Base-by-base conservation (phyloP, 1,140 invertebrate genomes). In the Catajapyx aquilonaris region DNA sequence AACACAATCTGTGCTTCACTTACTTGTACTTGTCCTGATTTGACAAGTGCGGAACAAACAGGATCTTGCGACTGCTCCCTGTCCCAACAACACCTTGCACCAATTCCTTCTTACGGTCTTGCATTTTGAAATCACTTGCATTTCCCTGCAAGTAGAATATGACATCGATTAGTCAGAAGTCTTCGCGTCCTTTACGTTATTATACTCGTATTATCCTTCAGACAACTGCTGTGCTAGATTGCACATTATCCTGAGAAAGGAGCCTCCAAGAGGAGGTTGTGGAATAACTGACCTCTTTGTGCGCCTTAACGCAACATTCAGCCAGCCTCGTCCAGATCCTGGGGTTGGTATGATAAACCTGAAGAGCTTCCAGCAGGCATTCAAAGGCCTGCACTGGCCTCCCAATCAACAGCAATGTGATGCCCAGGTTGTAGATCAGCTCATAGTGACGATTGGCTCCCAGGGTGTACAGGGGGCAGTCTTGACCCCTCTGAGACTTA, bases 251-350 rank as follows among this genome's bases (percentile, higher is more conserved):
- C n/a, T n/a, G n/a, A n/a, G n/a, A n/a, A n/a, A n/a, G n/a, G n/a
- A n/a, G n/a, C n/a, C n/a, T n/a, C n/a, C n/a, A n/a, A n/a, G n/a
- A n/a, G n/a, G n/a, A n/a, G n/a, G n/a, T n/a, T n/a, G n/a, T n/a
- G 32, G 35, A 34, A 21, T 37, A 33, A 52, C 53, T 61, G 56
- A 76, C 73, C 34, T 61, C 51, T 62, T 76, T 76, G 41, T 77
- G 64, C 30, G 65, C 62, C 54, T 69, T 66, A 38, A 83, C 76
- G 54, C 84, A 91, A 52, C 87, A 91, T 58, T 96, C 91, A 1
- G 90, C 85, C 46, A 96, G 64, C 44, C 88, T 66, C 20, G 93
- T 55, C 90, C 90, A 96, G 3, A 95, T 64, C 34, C 81, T 63
- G 1, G 86, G 78, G 60, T 91, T 93, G 45, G 74, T 78, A 38